Evolutionary conservation across 2,113 vertebrate genomes (phyloP).

Genomic region (Sander lucioperca): DNA sequence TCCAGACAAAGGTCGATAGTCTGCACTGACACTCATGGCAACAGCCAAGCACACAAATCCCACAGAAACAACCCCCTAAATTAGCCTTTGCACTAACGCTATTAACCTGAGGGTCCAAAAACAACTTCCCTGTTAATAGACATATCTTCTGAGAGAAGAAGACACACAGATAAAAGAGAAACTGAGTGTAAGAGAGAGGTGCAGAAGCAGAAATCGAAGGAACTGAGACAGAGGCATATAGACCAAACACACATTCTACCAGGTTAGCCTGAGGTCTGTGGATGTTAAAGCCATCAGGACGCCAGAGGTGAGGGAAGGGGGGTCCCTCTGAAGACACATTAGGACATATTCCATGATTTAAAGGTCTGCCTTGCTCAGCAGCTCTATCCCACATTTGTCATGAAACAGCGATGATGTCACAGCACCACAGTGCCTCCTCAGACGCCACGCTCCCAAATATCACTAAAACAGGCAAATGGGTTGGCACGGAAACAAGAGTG

Average conservation of each 20-base stretch:
- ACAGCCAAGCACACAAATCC: conserved; percentile 65
- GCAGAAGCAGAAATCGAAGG: conserved; percentile 13
- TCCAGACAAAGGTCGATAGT: conserved; percentile 68
- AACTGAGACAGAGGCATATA: conserved; percentile 12
- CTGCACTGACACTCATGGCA: conserved; percentile 69
- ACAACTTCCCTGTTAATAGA: not conserved
- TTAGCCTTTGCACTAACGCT: not conserved
- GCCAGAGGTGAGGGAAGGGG: conserved; percentile 60
- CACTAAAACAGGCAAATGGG: conserved; percentile 59
- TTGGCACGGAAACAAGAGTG: conserved; percentile 63
- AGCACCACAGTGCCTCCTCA: conserved; percentile 41
- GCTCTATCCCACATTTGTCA: conserved; percentile 73
- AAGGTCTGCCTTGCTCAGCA: conserved; percentile 70
- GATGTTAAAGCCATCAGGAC: conserved; percentile 81
- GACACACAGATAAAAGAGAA: not conserved
- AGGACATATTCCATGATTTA: conserved; percentile 77
- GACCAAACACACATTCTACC: conserved; percentile 23
- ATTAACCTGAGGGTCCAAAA: conserved; percentile 15
- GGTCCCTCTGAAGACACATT: conserved; percentile 76
- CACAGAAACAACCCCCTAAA: conserved; percentile 43
- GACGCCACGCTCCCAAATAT: conserved; percentile 56
- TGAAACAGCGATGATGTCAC: conserved; percentile 79
- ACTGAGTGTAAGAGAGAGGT: conserved; percentile 1
- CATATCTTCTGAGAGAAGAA: not conserved
- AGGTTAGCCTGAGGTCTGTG: conserved; percentile 66